Percentiles rank a stretch among this genome's conserved stretches.
Evolutionary conservation across 2,888 invertebrate species (phyloP).

Genomic region (Clostera curtula): DNA sequence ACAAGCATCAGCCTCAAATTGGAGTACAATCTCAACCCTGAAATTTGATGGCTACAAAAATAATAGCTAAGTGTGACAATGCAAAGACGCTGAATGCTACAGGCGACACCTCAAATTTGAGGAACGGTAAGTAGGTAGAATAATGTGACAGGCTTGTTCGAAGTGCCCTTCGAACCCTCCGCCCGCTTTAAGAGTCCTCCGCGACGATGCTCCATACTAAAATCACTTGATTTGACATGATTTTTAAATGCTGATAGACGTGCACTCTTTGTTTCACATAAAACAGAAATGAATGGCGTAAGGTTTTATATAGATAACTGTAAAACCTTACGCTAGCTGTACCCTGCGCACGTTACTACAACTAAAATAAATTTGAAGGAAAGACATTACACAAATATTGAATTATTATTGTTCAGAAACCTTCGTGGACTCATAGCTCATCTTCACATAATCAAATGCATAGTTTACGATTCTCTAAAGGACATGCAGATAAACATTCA

Average conservation of each 20-base stretch:
- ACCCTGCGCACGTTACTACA: too few relatives aligned
- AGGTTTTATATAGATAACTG: too few relatives aligned
- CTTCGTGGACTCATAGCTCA: too few relatives aligned
- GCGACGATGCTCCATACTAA: slow-evolving; percentile 53
- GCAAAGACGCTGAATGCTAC: slow-evolving; percentile 41
- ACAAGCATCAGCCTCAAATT: slow-evolving; percentile 17
- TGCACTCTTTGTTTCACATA: slow-evolving; percentile 10
- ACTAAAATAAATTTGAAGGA: too few relatives aligned
- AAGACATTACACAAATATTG: too few relatives aligned
- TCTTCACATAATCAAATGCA: too few relatives aligned
- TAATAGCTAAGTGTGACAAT: slow-evolving; percentile 33
- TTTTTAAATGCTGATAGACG: slow-evolving; percentile 66
- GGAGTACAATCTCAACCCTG: slow-evolving; percentile 11
- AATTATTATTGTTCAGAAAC: too few relatives aligned
- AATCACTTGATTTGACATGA: slow-evolving; percentile 73
- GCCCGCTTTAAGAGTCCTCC: slow-evolving; percentile 42
- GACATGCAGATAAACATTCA: too few relatives aligned
- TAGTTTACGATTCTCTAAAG: too few relatives aligned
- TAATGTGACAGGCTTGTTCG: slow-evolving; percentile 60
- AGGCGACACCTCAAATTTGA: slow-evolving; percentile 51
- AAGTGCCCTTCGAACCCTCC: slow-evolving; percentile 57
- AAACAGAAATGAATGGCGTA: too few relatives aligned
- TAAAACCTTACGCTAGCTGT: too few relatives aligned
- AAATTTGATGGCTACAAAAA: slow-evolving; percentile 21
- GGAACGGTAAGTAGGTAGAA: slow-evolving; percentile 68